A percentile compares a stretch with the other conserved stretches of the same genome.
Conservation (phyloP, 2,113 vertebrate genomes). For the Bos taurus region DNA sequence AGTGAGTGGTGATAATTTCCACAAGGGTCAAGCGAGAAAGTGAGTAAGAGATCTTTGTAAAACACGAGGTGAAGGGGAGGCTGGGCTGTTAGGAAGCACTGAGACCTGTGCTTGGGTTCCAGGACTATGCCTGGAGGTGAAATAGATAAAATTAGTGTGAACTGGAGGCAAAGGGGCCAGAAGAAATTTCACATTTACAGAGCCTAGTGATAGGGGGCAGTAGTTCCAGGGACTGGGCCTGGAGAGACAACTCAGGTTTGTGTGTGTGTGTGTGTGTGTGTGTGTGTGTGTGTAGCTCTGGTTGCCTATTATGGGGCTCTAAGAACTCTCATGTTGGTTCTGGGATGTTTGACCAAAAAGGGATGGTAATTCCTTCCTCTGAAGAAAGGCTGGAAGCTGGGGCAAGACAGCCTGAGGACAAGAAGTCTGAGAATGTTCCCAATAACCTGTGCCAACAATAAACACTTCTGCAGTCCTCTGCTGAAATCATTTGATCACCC, state of each 20-base stretch:
- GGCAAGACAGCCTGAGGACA: neutral
- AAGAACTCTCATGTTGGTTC: neutral
- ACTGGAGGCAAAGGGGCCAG: neutral
- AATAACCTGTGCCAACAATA: neutral
- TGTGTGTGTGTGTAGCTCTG: neutral
- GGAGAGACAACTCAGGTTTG: neutral
- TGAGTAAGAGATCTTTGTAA: neutral
- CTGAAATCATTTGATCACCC: neutral
- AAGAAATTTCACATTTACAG: neutral
- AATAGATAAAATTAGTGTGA: neutral
- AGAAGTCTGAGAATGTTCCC: neutral
- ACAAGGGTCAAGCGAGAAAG: neutral
- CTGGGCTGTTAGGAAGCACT: neutral
- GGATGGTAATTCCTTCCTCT: neutral
- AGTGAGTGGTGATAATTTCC: neutral
- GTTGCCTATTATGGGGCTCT: neutral
- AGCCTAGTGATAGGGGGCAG: neutral
- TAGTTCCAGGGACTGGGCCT: neutral
- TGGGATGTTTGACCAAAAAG: slow-evolving; percentile 27
- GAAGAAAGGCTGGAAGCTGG: neutral
- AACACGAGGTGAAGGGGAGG: neutral
- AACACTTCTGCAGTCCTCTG: neutral
- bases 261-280: neutral
- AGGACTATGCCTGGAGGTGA: neutral
- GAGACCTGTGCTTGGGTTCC: neutral